phyloP scores from a whole-genome alignment of 2,797 vertebrate genomes.

The Gallinago nigripennis region DNA sequence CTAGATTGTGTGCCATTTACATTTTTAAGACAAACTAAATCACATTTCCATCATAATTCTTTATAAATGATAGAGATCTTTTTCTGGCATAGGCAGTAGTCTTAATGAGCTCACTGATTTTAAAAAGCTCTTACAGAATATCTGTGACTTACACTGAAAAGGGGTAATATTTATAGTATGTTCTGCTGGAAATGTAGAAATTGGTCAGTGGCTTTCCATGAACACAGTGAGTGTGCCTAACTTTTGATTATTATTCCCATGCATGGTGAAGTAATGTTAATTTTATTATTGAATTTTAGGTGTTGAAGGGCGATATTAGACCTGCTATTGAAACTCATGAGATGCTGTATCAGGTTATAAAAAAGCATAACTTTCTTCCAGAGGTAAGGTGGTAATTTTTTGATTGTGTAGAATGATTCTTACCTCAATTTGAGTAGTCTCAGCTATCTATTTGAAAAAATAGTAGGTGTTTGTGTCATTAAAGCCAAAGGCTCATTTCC shows the following conservation, averaged over 20 bases:
- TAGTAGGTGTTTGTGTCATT: background rate
- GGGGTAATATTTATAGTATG: background rate
- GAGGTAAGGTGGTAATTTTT: slow-evolving; percentile 82
- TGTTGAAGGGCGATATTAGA: slow-evolving; percentile 95
- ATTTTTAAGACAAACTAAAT: background rate
- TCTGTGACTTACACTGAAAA: background rate
- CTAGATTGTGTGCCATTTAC: background rate
- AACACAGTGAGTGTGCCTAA: background rate
- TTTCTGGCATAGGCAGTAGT: background rate
- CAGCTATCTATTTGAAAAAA: background rate
- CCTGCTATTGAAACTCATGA: slow-evolving; percentile 99
- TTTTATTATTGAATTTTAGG: slow-evolving; percentile 77
- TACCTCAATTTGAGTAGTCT: background rate
- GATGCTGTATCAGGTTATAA: slow-evolving; percentile 99
- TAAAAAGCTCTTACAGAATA: background rate
- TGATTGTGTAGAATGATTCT: background rate
- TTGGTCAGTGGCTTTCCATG: background rate
- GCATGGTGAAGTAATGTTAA: background rate
- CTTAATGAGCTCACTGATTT: background rate
- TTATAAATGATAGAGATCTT: background rate
- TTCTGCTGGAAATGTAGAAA: background rate
- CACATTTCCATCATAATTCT: background rate
- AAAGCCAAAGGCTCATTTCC: background rate
- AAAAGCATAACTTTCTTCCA: slow-evolving; percentile 98
- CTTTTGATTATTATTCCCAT: background rate